phyloP scores from a whole-genome alignment of 2,888 invertebrate species.

The Gnatocerus cornutus region DNA sequence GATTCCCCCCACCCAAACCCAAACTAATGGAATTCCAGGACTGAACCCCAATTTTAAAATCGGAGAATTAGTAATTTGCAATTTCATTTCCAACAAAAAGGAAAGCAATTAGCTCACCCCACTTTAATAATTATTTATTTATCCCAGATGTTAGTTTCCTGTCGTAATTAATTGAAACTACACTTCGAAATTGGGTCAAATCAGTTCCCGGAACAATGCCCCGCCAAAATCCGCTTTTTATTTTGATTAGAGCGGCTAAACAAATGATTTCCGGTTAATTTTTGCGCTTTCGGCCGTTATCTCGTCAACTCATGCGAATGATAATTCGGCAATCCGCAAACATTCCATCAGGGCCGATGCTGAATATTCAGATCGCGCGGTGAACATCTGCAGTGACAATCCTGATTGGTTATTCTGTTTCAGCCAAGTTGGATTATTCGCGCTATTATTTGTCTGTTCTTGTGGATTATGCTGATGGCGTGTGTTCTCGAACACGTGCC shows the following conservation, averaged over 20 bases:
- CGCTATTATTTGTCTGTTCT: constrained; percentile 57
- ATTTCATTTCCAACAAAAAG: constrained; percentile 22
- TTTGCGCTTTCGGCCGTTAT: constrained; percentile 34
- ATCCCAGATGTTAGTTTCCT: constrained; percentile 6
- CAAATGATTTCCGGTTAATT: constrained; percentile 33
- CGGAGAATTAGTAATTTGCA: constrained; percentile 6
- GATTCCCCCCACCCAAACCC: not conserved
- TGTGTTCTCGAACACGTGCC: constrained; percentile 45
- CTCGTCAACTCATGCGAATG: constrained; percentile 45
- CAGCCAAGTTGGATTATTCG: constrained; percentile 64
- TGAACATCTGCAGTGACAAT: constrained; percentile 67
- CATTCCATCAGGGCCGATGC: constrained; percentile 48
- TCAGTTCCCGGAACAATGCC: too few species aligned
- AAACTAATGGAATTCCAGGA: not conserved
- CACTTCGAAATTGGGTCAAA: constrained; percentile 1
- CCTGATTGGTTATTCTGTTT: constrained; percentile 67
- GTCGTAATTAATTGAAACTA: constrained; percentile 5
- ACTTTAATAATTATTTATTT: constrained; percentile 18
- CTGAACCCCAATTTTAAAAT: not conserved
- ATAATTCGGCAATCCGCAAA: constrained; percentile 53
- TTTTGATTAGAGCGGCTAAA: constrained; percentile 22
- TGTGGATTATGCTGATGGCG: constrained; percentile 55
- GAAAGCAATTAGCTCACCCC: not conserved
- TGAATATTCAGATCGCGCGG: constrained; percentile 62
- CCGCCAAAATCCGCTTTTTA: constrained; percentile 10